Evolutionary conservation across 2,888 invertebrate genomes (phyloP), one percentile per base, ranked within the genome.

Genomic region (Emmelina monodactyla): DNA sequence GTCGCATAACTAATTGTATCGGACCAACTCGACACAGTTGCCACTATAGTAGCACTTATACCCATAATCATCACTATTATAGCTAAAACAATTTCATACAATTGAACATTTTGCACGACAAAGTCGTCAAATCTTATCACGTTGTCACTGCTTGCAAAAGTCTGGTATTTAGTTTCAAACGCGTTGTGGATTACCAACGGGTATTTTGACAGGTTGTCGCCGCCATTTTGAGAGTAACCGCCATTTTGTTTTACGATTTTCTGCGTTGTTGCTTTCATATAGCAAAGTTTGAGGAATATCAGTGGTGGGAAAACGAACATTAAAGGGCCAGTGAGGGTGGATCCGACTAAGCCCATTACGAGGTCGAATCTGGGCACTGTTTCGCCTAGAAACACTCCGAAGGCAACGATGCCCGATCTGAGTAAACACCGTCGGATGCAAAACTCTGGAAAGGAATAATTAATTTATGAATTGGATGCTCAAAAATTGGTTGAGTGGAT

Each of bases 301-400:
- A 94, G 48, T 0, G 94, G 91, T 0, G 94, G 94, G 38, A 92
- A 83, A 39, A 95, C 84, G 46, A 94, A 94, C 50, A 93, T 88
- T 9, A 94, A 67, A 0, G 94, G 90, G 0, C 92, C 91, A 0
- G 89, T 89, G 3, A 94, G 79, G 0, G 91, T 88, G 3, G 92
- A 93, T 1, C 95, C 94, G 7, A 94, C 86, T 1, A 94, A 71
- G 2, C 92, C 88, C 87, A 94, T 89, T 9, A 94, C 88, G 13
- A 92, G 76, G 51, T 94, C 93, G 56, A 95, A 94, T 43, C 88
- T 82, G 1, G 95, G 94, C 1, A 94, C 87, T 0, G 89, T 83
- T 64, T 92, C 92, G 0, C 90, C 92, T 2, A 94, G 72, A 16
- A 91, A 82, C 4, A 94, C 85, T 0, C 89, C 88, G 2, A 88